Percentiles rank a stretch among this genome's conserved stretches.
These are phyloP conservation scores for Pentamera pediparva DNA, from an alignment of 53 echinoderm and acorn worm species.

Conservation along the genomic window DNA sequence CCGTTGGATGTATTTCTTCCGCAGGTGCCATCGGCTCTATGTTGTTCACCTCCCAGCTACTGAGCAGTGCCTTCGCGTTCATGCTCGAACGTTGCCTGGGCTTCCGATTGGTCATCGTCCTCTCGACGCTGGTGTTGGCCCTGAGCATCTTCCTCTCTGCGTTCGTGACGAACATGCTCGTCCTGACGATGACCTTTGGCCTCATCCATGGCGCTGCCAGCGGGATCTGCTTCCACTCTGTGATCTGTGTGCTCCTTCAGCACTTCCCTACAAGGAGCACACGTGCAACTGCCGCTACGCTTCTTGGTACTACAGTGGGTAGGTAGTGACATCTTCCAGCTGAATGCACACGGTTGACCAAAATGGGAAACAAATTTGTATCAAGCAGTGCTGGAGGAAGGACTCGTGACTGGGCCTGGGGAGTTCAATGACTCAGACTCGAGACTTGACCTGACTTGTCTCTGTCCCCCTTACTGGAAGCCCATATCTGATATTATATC, in stretches of 20 bases:
- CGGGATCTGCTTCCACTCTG: slow-evolving; percentile 22
- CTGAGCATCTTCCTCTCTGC: not conserved
- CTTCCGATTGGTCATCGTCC: slow-evolving; percentile 11
- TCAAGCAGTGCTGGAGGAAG: too few species aligned
- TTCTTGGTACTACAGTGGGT: slow-evolving; percentile 28
- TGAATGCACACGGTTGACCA: not conserved
- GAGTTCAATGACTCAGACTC: too few species aligned
- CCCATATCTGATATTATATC: too few species aligned
- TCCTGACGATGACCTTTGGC: not conserved
- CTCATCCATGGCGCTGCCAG: not conserved
- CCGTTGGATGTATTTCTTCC: too few species aligned
- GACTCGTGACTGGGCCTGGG: too few species aligned
- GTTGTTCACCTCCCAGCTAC: slow-evolving; percentile 3
- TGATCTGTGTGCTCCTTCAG: slow-evolving; percentile 20
- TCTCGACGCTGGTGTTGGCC: not conserved
- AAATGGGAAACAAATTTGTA: too few species aligned
- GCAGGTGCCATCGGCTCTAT: slow-evolving; percentile 18
- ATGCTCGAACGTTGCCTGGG: slow-evolving; percentile 10
- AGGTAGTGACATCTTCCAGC: not conserved
- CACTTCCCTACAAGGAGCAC: slow-evolving; percentile 21
- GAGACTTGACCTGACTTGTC: too few species aligned
- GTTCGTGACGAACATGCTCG: not conserved
- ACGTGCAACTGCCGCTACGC: not conserved
- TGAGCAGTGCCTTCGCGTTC: slow-evolving; percentile 29
- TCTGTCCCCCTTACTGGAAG: too few species aligned